Base-by-base conservation (phyloP, 2,888 invertebrate genomes). In the Brenthis hecate region DNA sequence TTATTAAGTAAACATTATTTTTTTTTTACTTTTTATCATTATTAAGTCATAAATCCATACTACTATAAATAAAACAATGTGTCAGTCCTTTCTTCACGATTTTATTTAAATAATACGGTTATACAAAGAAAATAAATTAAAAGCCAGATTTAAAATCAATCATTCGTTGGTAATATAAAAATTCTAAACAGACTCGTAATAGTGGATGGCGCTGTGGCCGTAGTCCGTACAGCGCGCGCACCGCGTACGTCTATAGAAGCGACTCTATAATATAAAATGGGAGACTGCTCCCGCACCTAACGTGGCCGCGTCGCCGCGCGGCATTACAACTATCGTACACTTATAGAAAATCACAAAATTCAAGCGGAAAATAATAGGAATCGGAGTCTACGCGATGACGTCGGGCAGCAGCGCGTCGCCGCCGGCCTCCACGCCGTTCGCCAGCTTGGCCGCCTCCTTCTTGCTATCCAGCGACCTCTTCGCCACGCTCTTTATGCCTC, bases 291-390 rank as follows among this genome's bases (percentile, higher is more conserved):
- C 91, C 91, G 91, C 91, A 88, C 92, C 91, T 89, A 88, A 89
- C 90, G 85, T 84, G 83, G 85, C 79, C 88, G 85, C 90, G 85
- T 84, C 83, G 85, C 79, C 88, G 85, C 85, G 81, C 85, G 86
- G 80, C 88, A 81, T 85, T 86, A 86, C 83, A 86, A 85, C 89
- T 90, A 90, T 90, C 80, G 85, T 91, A 92, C 92, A 91, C 91
- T 91, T 91, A 91, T 85, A 88, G 87, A 89, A 90, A 91, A 92
- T 92, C 91, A 92, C 91, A 91, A 91, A 92, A 91, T 91, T 89
- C 88, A 92, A 92, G 92, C 91, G 88, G 90, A 91, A 75, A 92
- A 91, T 88, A 87, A 89, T 90, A 91, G 90, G 90, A 90, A 91
- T 89, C 85, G 81, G 77, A 77, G 78, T 72, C 81, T 86, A 92